These are phyloP conservation scores for Heliconius hermathena DNA, from an alignment of 1,140 invertebrate genomes.

Conservation along the genomic window DNA sequence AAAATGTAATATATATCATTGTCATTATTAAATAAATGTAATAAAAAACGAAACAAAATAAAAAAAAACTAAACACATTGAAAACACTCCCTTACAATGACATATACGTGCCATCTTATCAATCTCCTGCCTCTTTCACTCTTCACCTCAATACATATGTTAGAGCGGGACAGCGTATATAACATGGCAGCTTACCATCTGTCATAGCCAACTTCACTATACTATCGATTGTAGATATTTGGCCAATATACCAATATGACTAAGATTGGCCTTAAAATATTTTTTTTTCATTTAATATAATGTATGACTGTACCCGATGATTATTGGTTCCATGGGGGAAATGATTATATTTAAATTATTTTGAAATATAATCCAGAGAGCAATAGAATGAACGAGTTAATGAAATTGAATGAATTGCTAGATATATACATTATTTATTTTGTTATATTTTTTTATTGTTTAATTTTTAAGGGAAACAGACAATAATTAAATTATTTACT, in stretches of 20 bases:
- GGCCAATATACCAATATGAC: background rate
- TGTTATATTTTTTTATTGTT: too few species aligned
- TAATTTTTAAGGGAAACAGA: too few species aligned
- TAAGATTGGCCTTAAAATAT: background rate
- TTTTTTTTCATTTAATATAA: too few species aligned
- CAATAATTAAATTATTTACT: too few species aligned
- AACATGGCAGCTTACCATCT: background rate
- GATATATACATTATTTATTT: too few species aligned
- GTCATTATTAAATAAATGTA: background rate
- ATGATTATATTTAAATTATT: too few species aligned
- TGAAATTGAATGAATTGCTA: too few species aligned
- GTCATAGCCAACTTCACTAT: background rate
- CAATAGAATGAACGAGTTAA: too few species aligned
- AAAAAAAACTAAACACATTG: background rate
- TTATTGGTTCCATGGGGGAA: too few species aligned
- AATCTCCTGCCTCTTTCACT: background rate
- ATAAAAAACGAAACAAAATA: background rate
- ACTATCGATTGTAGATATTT: constrained; percentile 4
- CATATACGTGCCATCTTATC: background rate
- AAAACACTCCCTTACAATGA: background rate
- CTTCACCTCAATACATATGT: background rate
- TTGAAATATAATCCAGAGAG: too few species aligned
- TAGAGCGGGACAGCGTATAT: background rate
- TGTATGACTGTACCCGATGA: too few species aligned
- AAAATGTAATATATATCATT: background rate